Base-by-base conservation (phyloP, 2,113 vertebrate genomes). In the Poeciliopsis prolifica region DNA sequence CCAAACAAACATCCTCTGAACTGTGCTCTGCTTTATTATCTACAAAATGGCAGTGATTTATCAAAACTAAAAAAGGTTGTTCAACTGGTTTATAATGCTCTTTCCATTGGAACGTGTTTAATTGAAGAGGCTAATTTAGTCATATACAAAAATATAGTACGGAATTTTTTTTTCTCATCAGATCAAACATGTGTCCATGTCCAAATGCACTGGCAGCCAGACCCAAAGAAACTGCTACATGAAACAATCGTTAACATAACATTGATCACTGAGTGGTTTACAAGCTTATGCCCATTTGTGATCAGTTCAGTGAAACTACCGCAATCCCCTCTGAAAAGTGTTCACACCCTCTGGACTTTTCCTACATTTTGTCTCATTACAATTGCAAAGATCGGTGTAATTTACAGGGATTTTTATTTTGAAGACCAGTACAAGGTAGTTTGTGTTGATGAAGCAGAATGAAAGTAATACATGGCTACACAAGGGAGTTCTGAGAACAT, bases 141-240 rank as follows among this genome's bases (percentile, higher is more conserved):
- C 8, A 82, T 42, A 14, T 89, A 90, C 51, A 91, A 89, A 93
- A 90, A 91, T 90, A 92, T 87, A 92, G 77, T 86, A 91, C 82
- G 89, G 86, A 90, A 24, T 58, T 58, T n/a, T 69, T 87, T 83
- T 37, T 35, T 83, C 76, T 88, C 90, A 81, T 83, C 79, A 86
- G 87, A 91, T 86, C 88, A 87, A 92, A 93, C 90, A 92, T 92
- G 77, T 89, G 91, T 91, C 90, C 74, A 40, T 80, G 44, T 48
- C 1, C 74, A 79, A 58, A 79, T 69, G 33, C 44, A 69, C 80
- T 80, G 86, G 81, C 82, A 79, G 87, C 86, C 84, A 65, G 29
- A 22, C 67, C 30, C 40, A 40, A 37, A 61, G 22, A 70, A 74
- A 30, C 35, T 44, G 66, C 72, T 74, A 81, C 81, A 82, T 69